Base-by-base conservation (phyloP, 1,140 invertebrate species). In the Micrasema minimum region DNA sequence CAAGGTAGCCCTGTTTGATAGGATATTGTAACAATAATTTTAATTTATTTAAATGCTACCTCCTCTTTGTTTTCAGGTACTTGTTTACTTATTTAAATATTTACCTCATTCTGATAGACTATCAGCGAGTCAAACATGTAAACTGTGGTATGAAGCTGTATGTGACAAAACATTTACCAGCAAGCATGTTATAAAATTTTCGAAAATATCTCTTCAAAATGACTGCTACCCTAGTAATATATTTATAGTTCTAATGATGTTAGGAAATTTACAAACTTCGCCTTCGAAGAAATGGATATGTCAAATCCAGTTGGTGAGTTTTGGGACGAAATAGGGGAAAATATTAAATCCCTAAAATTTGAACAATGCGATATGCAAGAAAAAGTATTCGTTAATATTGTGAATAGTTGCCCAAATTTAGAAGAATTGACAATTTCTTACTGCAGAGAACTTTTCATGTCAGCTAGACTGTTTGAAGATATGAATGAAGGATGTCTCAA, bases 361-460 rank as follows among this genome's bases (percentile, higher is more conserved):
- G 81, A 83, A 57, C 85, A 83, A 75, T 89, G 88, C 78, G 88
- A 90, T 77, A 78, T 90, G 43, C 85, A 85, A 76, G 89, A 90
- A 74, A 88, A 86, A 74, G 84, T 83, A 53, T 86, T 90, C 76
- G 82, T 87, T 41, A 80, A 86, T 61, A 86, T 90, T 43, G 69
- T 91, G 14, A 81, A 85, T 41, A 80, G 81, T 43, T 86, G 88
- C 75, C 80, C 78, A 18, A 85, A 87, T 77, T 78, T 92, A 26
- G 82, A 85, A 75, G 78, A 78, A 67, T 80, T 92, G 3, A 85
- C 86, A 69, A 82, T 92, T 18, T 85, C 86, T 72, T 85, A 84
- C 46, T 92, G 90, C 75, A 87, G 89, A 75, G 89, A 90, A 59
- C 80, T 91, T 10, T 88, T 92, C 51, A 92, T 92, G 88, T 88